These are phyloP conservation scores for Strigamia maritima DNA, from an alignment of 2,888 invertebrate genomes.

Conservation along the genomic window DNA sequence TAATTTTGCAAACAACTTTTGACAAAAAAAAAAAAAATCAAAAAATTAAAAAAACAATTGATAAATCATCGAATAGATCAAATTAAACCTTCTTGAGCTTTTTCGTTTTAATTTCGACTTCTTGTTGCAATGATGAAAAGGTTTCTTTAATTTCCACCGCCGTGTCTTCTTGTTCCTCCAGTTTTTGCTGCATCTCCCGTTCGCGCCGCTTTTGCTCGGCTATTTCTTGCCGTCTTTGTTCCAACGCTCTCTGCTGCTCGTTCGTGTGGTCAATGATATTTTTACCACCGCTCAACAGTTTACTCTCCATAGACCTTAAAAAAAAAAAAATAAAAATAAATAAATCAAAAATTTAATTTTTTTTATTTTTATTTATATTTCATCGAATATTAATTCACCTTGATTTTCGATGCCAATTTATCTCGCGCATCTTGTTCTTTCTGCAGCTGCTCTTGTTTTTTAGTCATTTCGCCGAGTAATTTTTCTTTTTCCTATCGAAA, in stretches of 20 bases:
- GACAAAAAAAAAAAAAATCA: constrained; percentile 2
- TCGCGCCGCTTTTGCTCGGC: constrained; percentile 75
- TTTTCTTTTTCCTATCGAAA: constrained; percentile 57
- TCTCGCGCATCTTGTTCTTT: constrained; percentile 57
- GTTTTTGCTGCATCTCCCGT: constrained; percentile 87
- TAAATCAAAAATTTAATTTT: neutral
- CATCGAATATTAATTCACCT: constrained; percentile 47
- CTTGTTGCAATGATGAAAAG: constrained; percentile 87
- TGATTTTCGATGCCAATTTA: constrained; percentile 72
- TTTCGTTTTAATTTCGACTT: constrained; percentile 93
- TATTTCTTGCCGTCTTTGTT: constrained; percentile 79
- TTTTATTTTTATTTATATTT: neutral
- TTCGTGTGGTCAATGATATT: constrained; percentile 94
- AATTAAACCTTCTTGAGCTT: constrained; percentile 79
- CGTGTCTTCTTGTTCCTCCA: constrained; percentile 91
- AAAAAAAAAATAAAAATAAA: neutral
- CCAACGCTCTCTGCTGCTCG: constrained; percentile 84
- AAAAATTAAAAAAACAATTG: neutral
- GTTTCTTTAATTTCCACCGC: constrained; percentile 86
- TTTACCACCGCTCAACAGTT: constrained; percentile 89
- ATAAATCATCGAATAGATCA: too few relatives aligned
- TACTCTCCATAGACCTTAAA: constrained; percentile 72
- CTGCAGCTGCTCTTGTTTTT: constrained; percentile 64
- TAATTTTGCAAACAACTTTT: constrained; percentile 72
- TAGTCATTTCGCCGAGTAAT: constrained; percentile 59